Conservation (phyloP, 1,140 invertebrate species). For the Zelostemma sp. region DNA sequence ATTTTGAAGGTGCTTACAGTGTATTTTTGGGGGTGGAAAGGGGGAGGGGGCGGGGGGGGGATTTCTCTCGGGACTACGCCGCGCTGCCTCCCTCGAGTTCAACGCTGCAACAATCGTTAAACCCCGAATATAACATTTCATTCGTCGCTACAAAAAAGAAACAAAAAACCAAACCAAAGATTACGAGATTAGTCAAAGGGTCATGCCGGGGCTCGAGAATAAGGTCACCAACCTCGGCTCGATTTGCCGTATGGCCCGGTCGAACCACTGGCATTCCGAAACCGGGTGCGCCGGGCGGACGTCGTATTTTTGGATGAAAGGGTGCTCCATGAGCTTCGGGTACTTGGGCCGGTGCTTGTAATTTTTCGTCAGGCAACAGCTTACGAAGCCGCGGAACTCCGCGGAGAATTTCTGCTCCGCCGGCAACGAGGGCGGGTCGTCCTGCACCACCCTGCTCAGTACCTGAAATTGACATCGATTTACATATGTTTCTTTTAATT, state of each 20-base stretch:
- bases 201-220: too few relatives aligned
- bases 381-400: slow-evolving; percentile 65
- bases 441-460: slow-evolving; percentile 85
- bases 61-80: too few relatives aligned
- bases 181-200: slow-evolving; percentile 68
- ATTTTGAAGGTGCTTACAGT: slow-evolving; percentile 47
- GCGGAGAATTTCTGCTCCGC: slow-evolving; percentile 77
- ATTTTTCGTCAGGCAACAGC: slow-evolving; percentile 92
- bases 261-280: slow-evolving; percentile 65
- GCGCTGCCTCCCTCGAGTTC: slow-evolving; percentile 71
- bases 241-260: slow-evolving; percentile 62
- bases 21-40: slow-evolving; percentile 35
- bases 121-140: neutral
- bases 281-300: slow-evolving; percentile 55
- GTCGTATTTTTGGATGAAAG: slow-evolving; percentile 89
- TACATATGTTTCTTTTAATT: too few relatives aligned
- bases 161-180: slow-evolving; percentile 62
- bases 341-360: slow-evolving; percentile 95
- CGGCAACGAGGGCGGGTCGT: slow-evolving; percentile 88
- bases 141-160: neutral
- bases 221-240: slow-evolving; percentile 69
- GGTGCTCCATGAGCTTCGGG: slow-evolving; percentile 88
- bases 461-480: too few relatives aligned
- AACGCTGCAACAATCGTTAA: slow-evolving; percentile 66
- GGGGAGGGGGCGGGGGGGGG: slow-evolving; percentile 57